Base-by-base conservation (phyloP, 2,797 vertebrate genomes). In the Anguilla marmorata region DNA sequence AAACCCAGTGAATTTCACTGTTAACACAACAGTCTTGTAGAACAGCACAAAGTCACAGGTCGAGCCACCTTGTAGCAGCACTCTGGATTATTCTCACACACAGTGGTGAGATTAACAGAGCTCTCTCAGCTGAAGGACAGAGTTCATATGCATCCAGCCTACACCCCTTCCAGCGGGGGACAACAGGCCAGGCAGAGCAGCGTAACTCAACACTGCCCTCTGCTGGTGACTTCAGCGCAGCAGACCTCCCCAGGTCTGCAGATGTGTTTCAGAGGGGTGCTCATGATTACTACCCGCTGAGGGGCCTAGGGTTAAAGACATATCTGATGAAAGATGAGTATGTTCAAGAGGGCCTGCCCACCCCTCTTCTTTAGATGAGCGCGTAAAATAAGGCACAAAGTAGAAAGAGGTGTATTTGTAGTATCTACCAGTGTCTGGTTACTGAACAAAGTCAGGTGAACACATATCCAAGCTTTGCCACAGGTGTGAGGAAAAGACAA, bases 141-240 rank as follows among this genome's bases (percentile, higher is more conserved):
- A 24, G 54, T 12, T 19, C 24, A 41, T 37, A 37, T 16, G 37
- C 12, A 82, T 27, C 19, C 30, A 19, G 48, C 16, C 33, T 52
- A 24, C 56, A 87, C 56, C n/a, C 4, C 27, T 4, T 16, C 21
- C 8, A 16, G 45, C 79, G 1, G 16, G 19, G 33, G 54, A 50
- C 33, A 82, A 41, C 12, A 27, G 41, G 6, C 4, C 8, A 7
- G 27, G 76, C 86, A 63, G 21, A 63, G 41, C 74, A 27, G 54
- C 24, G 12, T n/a, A 60, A 66, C 33, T 83, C 86, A 66, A 63
- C 76, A 87, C 54, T 80, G 86, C 86, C 86, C 86, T 60, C 86
- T 6, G 12, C 74, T 87, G 86, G 86, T 14, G 74, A 16, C 63
- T 83, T 8, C 2, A 6, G 14, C 80, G 4, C 37, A 8, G 37